Percentiles rank a stretch among this genome's conserved stretches.
Conservation (phyloP, 1,140 invertebrate genomes). For the Lasioglossum albipes region DNA sequence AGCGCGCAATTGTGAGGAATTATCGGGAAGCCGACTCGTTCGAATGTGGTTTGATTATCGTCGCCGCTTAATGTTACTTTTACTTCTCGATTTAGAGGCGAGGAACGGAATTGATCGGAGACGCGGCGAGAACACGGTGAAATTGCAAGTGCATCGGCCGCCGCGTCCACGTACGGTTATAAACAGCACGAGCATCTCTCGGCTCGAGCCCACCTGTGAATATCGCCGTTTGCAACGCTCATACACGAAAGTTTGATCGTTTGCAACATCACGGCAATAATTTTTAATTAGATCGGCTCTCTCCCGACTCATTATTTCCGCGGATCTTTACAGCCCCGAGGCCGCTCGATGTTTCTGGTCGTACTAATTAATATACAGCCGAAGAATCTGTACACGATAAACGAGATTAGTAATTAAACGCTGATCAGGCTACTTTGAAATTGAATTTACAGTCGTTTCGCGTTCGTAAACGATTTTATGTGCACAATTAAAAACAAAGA, state of each 20-base stretch:
- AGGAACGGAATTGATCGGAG: not conserved
- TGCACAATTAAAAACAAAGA: no score
- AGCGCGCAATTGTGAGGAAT: not conserved
- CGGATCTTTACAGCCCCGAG: not conserved
- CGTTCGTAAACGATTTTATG: not conserved
- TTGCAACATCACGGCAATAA: slow-evolving; percentile 19
- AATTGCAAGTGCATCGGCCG: not conserved
- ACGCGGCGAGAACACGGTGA: not conserved
- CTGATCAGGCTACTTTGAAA: not conserved
- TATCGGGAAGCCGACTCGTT: not conserved
- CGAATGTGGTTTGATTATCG: no score
- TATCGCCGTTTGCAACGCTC: not conserved
- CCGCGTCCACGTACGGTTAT: not conserved
- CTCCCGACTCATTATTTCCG: slow-evolving; percentile 23
- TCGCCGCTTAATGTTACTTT: not conserved
- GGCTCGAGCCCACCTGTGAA: not conserved
- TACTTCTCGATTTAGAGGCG: not conserved
- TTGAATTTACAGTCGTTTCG: not conserved
- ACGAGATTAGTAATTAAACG: not conserved
- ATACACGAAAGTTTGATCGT: slow-evolving; percentile 31
- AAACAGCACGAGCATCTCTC: not conserved
- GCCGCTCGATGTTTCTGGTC: not conserved
- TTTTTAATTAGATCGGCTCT: slow-evolving; percentile 32
- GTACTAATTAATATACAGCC: not conserved
- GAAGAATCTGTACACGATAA: not conserved